Evolutionary conservation across 1,140 invertebrate species (phyloP), one percentile per base, ranked within the genome.

Genomic region (Potamilus streckersoni): DNA sequence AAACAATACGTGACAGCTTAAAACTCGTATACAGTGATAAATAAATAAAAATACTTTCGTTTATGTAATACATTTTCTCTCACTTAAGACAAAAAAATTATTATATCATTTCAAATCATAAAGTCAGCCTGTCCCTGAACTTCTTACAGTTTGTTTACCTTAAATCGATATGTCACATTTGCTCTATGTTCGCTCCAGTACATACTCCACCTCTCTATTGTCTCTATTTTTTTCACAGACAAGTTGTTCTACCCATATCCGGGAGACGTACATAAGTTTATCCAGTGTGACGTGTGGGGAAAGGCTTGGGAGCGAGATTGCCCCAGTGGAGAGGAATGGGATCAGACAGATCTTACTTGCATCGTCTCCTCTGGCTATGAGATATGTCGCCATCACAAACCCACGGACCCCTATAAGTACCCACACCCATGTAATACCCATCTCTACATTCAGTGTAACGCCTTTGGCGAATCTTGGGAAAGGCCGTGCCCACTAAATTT

Each of bases 241-340:
- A 68, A 80, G 23, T 20, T 79, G 67, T 82, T 73, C 64, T 83
- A 79, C 61, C 31, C 65, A 15, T 80, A 79, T 27, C 71, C 80
- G 2, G 20, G n/a, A 11, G 75, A 83, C 65, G 57, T 56, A 14
- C 69, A 71, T 59, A 76, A 76, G 78, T 83, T 69, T 55, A 79
- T 83, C 63, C 76, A 83, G 49, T 85, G 83, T 65, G 82, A 83
- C 70, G 56, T 82, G 14, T 85, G 78, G 75, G 83, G 83, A 16
- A 60, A 80, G 17, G 80, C 82, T 20, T 85, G 79, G 75, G 63
- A 79, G 15, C 61, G 64, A n/a, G 16, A 68, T 20, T 85, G 83
- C 58, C 72, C 49, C 0, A n/a, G 11, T 1, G 66, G 69, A n/a
- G 31, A 64, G 27, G 61, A 74, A 19, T 85, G 82, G 83, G 60